Conservation (phyloP, 2,888 invertebrate species). For the Heterodera filipjevi region DNA sequence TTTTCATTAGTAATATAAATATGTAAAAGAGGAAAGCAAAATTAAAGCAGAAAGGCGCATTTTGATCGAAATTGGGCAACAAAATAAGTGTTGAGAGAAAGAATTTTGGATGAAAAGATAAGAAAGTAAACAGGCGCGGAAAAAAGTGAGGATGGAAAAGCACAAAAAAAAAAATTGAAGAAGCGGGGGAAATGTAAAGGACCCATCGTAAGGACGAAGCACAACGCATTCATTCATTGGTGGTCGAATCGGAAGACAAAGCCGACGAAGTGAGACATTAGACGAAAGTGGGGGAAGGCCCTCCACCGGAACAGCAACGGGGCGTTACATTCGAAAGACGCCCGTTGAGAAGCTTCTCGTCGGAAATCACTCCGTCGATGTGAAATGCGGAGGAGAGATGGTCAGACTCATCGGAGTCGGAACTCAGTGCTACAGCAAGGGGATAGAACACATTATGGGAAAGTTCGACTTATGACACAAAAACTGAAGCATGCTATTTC, state of each 20-base stretch:
- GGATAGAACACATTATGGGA: no score
- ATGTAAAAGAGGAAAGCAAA: neutral
- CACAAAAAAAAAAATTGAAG: neutral
- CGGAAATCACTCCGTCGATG: constrained; percentile 64
- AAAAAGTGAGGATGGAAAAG: neutral
- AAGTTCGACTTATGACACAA: no score
- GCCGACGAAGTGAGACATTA: constrained; percentile 16
- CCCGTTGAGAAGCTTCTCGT: constrained; percentile 45
- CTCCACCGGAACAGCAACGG: constrained; percentile 44
- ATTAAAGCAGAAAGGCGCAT: constrained; percentile 9
- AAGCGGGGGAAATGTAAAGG: neutral
- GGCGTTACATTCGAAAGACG: constrained; percentile 26
- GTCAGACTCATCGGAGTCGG: constrained; percentile 52
- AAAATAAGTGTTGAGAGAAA: neutral
- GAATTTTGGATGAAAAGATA: neutral
- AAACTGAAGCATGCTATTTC: no score
- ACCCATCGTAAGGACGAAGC: constrained; percentile 4
- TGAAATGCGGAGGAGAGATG: constrained; percentile 63
- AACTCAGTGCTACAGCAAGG: constrained; percentile 27
- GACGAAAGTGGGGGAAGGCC: constrained; percentile 50
- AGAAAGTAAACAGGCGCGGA: neutral
- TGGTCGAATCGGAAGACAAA: neutral
- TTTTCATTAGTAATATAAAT: neutral
- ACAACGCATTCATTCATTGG: constrained; percentile 2
- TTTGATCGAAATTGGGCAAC: neutral